Base-by-base conservation (phyloP, 2,888 invertebrate species). In the Spatulosminthurus flaviceps region DNA sequence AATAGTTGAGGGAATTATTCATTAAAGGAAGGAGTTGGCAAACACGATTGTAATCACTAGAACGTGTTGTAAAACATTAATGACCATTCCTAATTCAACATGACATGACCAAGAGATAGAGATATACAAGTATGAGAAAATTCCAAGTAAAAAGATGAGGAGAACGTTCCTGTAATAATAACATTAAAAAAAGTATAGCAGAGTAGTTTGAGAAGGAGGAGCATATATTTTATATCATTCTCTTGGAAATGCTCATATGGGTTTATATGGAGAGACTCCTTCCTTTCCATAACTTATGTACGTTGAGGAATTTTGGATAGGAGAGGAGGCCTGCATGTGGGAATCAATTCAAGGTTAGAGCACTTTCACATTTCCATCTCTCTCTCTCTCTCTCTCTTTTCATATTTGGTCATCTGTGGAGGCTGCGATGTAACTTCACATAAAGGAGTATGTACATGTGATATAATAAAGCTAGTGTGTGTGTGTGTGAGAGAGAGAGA, bases 311-410 rank as follows among this genome's bases (percentile, higher is more conserved):
- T 24, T 7, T 19, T 66, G 66, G 67, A 67, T 67, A 67, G 5
- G 24, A 11, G 67, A 24, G 67, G 24, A 24, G 24, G 41, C 71
- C 26, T 43, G 43, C 64, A 79, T 79, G 81, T 81, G 81, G 81
- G 81, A 78, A 72, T 79, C 26, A 76, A 67, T 77, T 79, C 81
- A 81, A 81, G 81, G 81, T 51, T 78, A 70, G n/a, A 60, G 67
- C 78, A 76, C 81, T 81, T 81, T 79, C 79, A 81, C 81, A 79
- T 79, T 76, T 24, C 64, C n/a, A n/a, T n/a, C n/a, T n/a, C n/a
- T n/a, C n/a, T n/a, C n/a, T n/a, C n/a, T n/a, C n/a, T n/a, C n/a
- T n/a, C n/a, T n/a, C n/a, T 60, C 64, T 69, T 67, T 28, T 79
- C 79, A 71, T 70, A 81, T 75, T 78, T 78, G 78, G 80, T 42